Percentiles rank a stretch among this genome's conserved stretches.
phyloP scores from a whole-genome alignment of 1,140 invertebrate species.

The Drosophila repleta region DNA sequence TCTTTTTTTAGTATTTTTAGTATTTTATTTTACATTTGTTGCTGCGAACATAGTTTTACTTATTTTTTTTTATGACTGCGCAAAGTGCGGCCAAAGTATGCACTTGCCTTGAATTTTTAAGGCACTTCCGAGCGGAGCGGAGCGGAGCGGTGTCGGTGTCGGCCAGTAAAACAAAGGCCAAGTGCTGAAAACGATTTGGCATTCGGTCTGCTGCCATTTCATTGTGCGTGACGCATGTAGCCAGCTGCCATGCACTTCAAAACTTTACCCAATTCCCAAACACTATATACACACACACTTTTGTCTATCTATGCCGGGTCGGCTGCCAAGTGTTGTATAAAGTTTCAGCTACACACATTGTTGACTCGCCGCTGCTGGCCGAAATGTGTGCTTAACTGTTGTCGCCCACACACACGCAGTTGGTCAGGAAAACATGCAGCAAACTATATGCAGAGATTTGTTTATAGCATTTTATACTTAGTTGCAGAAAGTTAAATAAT shows the following conservation, averaged over 20 bases:
- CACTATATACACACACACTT: background rate
- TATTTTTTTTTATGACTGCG: constrained; percentile 75
- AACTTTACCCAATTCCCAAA: constrained; percentile 45
- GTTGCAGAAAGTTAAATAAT: constrained; percentile 26
- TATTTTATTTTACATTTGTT: constrained; percentile 52
- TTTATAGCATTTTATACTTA: constrained; percentile 22
- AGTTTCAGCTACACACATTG: constrained; percentile 71
- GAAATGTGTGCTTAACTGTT: constrained; percentile 64
- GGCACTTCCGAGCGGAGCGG: constrained; percentile 18
- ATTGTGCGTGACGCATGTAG: constrained; percentile 73
- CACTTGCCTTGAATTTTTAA: constrained; percentile 47
- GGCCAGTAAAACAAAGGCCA: constrained; percentile 53
- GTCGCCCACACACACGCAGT: constrained; percentile 1
- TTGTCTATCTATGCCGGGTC: constrained; percentile 51
- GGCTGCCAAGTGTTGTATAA: constrained; percentile 70
- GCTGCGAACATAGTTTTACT: constrained; percentile 60
- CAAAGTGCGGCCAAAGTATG: constrained; percentile 73
- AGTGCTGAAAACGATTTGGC: constrained; percentile 5
- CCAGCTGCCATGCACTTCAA: constrained; percentile 67
- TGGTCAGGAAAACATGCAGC: background rate
- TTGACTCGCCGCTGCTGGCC: constrained; percentile 64
- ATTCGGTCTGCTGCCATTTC: constrained; percentile 2
- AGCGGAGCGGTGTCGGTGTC: background rate
- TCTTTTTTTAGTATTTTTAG: no score
- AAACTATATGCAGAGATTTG: constrained; percentile 4